Conservation (phyloP, 2,888 invertebrate species). For the Cryptocheilus praepositus region DNA sequence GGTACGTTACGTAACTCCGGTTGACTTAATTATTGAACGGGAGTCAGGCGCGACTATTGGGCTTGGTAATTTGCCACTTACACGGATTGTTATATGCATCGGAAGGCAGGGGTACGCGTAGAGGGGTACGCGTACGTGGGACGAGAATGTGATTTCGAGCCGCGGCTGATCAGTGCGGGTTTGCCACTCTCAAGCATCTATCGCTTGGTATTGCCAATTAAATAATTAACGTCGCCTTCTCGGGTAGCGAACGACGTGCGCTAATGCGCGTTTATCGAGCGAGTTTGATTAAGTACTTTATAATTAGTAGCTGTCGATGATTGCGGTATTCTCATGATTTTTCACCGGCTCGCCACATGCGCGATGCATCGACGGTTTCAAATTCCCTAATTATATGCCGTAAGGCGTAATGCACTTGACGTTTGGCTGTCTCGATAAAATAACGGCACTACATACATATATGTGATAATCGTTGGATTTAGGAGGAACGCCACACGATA, state of each 20-base stretch:
- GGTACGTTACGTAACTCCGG: conserved; percentile 54
- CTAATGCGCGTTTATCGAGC: no score
- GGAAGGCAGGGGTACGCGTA: conserved; percentile 30
- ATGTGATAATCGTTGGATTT: not conserved
- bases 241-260: no score
- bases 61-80: conserved; percentile 59
- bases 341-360: no score
- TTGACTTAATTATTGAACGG: conserved; percentile 59
- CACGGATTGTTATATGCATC: conserved; percentile 53
- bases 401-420: no score
- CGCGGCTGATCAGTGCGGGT: conserved; percentile 38
- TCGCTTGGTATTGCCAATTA: not conserved
- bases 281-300: no score
- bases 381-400: no score
- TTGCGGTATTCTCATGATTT: no score
- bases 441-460: no score
- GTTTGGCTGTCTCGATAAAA: no score
- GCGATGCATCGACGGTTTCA: no score
- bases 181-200: not conserved
- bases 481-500: not conserved
- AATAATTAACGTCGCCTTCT: no score
- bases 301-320: no score
- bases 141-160: conserved; percentile 56
- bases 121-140: conserved; percentile 1
- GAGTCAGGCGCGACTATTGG: conserved; percentile 57